These are phyloP conservation scores for Lithophane semibrunnea DNA, from an alignment of 2,888 invertebrate species.

Conservation along the genomic window DNA sequence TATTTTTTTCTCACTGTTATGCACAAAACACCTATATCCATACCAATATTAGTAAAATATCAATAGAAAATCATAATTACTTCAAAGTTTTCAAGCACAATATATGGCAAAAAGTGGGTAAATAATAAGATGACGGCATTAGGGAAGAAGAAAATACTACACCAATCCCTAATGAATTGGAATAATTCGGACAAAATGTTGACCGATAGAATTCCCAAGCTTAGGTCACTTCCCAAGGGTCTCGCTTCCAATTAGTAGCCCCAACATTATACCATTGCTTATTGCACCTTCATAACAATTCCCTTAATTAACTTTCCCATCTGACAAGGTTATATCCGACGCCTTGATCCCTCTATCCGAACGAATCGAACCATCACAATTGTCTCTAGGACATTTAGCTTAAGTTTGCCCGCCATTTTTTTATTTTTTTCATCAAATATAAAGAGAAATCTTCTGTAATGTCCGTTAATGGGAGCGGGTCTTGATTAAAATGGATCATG, in stretches of 20 bases:
- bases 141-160: background rate
- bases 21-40: background rate
- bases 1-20: background rate
- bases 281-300: constrained; percentile 49
- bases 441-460: constrained; percentile 63
- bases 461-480: constrained; percentile 64
- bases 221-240: constrained; percentile 7
- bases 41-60: background rate
- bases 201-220: constrained; percentile 24
- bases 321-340: constrained; percentile 31
- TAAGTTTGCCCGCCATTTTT: constrained; percentile 34
- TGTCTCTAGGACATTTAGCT: constrained; percentile 43
- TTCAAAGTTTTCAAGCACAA: background rate
- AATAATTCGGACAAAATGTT: constrained; percentile 19
- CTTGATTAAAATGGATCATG: constrained; percentile 74
- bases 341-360: constrained; percentile 31
- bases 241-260: constrained; percentile 47
- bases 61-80: background rate
- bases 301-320: constrained; percentile 51
- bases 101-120: too few species aligned
- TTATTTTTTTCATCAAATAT: constrained; percentile 67
- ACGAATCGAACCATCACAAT: constrained; percentile 52
- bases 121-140: background rate
- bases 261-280: constrained; percentile 36
- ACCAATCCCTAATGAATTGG: too few species aligned